These are phyloP conservation scores for Psittacula cyanocephala DNA, from an alignment of 2,113 vertebrate species.

Conservation along the genomic window DNA sequence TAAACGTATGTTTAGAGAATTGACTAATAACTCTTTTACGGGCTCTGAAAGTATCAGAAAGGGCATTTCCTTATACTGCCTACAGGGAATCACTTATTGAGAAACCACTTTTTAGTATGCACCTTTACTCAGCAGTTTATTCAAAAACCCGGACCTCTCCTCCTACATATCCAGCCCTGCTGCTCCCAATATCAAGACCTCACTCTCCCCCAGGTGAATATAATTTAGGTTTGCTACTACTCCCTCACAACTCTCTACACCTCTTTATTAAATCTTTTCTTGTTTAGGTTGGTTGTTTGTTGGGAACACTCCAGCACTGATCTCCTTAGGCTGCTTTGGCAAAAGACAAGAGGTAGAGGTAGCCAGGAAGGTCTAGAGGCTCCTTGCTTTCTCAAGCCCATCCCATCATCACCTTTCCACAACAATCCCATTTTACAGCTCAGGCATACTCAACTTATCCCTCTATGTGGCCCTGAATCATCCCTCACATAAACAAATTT, in stretches of 20 bases:
- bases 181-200: not conserved
- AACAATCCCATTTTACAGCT: not conserved
- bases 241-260: not conserved
- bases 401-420: not conserved
- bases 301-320: not conserved
- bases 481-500: not conserved
- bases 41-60: not conserved
- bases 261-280: not conserved
- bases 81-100: not conserved
- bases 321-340: not conserved
- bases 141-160: not conserved
- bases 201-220: not conserved
- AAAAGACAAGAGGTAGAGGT: not conserved
- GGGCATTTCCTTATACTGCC: not conserved
- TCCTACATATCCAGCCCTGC: not conserved
- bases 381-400: not conserved
- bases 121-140: not conserved
- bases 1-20: not conserved
- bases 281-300: not conserved
- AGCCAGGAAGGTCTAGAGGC: not conserved
- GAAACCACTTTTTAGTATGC: not conserved
- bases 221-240: not conserved
- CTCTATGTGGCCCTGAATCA: not conserved
- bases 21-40: not conserved
- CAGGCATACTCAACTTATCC: not conserved